These are phyloP conservation scores for Drosophila neotestacea DNA, from an alignment of 2,888 invertebrate genomes.

Conservation along the genomic window DNA sequence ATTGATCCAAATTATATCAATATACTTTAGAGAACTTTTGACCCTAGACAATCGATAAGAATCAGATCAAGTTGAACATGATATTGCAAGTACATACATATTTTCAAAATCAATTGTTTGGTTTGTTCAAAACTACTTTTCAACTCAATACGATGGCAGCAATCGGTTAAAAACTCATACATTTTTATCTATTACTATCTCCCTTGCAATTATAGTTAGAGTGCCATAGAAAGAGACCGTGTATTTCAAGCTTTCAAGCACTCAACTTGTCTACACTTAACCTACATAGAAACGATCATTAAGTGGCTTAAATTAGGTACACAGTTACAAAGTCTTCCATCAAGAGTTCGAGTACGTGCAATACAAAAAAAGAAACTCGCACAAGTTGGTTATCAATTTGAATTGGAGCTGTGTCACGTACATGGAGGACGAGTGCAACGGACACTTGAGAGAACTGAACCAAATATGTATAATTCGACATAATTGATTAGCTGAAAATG, in stretches of 20 bases:
- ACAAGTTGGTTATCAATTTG: slow-evolving; percentile 30
- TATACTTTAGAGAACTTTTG: too few species aligned
- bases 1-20: too few species aligned
- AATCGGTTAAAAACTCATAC: not conserved
- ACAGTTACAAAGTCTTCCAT: slow-evolving; percentile 21
- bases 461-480: slow-evolving; percentile 59
- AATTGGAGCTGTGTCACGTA: slow-evolving; percentile 40
- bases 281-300: slow-evolving; percentile 39
- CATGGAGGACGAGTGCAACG: slow-evolving; percentile 11
- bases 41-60: too few species aligned
- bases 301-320: slow-evolving; percentile 43
- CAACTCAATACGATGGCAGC: too few species aligned
- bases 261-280: slow-evolving; percentile 10
- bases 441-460: slow-evolving; percentile 20
- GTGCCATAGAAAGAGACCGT: not conserved
- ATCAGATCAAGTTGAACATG: too few species aligned
- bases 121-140: too few species aligned
- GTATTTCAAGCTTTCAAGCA: not conserved
- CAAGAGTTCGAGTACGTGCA: not conserved
- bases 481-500: slow-evolving; percentile 66
- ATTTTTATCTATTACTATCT: not conserved
- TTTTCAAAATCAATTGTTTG: too few species aligned
- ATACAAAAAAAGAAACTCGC: not conserved
- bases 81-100: too few species aligned
- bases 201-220: not conserved